Conservation (phyloP, 2,113 vertebrate genomes). For the Capra hircus region DNA sequence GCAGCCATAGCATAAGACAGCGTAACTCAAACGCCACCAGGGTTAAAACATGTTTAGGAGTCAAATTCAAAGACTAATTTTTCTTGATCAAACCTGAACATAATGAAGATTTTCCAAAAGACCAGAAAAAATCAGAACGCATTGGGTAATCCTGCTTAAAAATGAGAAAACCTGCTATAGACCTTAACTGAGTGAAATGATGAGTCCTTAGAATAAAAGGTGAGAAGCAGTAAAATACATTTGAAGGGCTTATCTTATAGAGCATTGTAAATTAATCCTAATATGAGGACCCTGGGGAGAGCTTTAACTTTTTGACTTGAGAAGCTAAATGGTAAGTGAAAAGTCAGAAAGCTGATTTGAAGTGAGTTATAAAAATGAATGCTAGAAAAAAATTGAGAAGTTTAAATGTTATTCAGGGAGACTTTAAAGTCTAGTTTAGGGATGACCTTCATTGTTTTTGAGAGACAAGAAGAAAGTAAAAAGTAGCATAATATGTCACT, state of each 20-base stretch:
- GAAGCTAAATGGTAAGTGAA: background rate
- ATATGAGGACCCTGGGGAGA: background rate
- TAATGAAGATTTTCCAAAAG: background rate
- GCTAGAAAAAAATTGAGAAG: background rate
- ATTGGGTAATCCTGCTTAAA: background rate
- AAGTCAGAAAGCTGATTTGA: background rate
- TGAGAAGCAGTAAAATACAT: background rate
- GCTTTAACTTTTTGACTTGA: background rate
- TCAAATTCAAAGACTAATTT: background rate
- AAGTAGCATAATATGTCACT: background rate
- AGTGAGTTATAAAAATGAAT: background rate
- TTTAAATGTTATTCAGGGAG: background rate
- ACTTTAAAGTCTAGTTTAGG: background rate
- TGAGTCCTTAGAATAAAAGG: background rate
- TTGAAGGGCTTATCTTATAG: background rate
- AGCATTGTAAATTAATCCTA: background rate
- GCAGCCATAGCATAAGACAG: background rate
- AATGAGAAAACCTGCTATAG: background rate
- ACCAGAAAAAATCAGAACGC: background rate
- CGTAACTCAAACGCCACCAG: background rate
- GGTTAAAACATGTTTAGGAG: background rate
- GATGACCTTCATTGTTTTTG: background rate
- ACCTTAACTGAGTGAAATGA: background rate
- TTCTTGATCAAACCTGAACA: background rate
- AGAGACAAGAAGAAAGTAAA: background rate